Conservation (phyloP, 2,888 invertebrate species). For the Nemapogon koenigi region DNA sequence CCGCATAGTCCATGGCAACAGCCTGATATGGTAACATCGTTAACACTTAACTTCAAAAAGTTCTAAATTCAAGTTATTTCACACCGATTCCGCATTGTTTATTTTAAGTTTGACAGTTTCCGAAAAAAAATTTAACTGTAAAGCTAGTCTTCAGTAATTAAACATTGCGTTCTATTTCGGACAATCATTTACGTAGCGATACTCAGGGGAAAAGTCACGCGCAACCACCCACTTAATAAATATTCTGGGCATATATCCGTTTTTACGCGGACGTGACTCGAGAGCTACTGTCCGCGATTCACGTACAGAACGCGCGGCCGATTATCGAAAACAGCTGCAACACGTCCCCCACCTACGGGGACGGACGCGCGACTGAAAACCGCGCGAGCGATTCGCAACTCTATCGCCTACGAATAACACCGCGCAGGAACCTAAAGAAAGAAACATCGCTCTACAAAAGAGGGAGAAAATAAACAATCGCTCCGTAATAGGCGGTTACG, state of each 20-base stretch:
- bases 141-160: slow-evolving; percentile 53
- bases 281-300: slow-evolving; percentile 60
- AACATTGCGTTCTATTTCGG: slow-evolving; percentile 52
- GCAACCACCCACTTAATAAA: slow-evolving; percentile 66
- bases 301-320: slow-evolving; percentile 63
- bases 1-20: slow-evolving; percentile 87
- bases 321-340: slow-evolving; percentile 64
- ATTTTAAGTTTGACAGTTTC: too few species aligned
- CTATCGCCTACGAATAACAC: slow-evolving; percentile 50
- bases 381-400: slow-evolving; percentile 61
- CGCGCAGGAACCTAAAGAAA: slow-evolving; percentile 30
- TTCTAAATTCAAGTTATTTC: too few species aligned
- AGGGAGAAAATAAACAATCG: slow-evolving; percentile 27
- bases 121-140: too few species aligned
- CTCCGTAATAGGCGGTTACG: slow-evolving; percentile 65
- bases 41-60: slow-evolving; percentile 31
- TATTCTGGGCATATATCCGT: slow-evolving; percentile 69
- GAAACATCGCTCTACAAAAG: slow-evolving; percentile 21
- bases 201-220: slow-evolving; percentile 63
- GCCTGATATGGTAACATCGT: slow-evolving; percentile 87
- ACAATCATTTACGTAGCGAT: slow-evolving; percentile 53
- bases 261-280: slow-evolving; percentile 63
- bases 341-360: slow-evolving; percentile 60
- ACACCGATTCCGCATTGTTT: too few species aligned
- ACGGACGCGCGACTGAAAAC: slow-evolving; percentile 62